Conservation (phyloP, 2,888 invertebrate genomes). For the Drosophila buzzatii region DNA sequence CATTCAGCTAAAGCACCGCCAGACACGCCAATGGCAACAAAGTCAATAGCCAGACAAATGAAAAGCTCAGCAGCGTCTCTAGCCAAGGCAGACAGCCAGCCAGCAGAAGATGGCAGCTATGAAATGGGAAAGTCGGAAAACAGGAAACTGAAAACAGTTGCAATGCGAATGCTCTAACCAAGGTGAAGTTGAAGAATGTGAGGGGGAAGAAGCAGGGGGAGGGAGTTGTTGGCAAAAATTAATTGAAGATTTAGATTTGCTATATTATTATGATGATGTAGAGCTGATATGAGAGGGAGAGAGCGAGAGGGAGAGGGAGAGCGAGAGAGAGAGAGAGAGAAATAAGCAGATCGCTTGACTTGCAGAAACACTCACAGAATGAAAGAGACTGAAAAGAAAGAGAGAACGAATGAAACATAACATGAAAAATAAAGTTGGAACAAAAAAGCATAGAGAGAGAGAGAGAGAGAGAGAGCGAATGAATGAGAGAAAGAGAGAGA, state of each 20-base stretch:
- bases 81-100: slow-evolving; percentile 21
- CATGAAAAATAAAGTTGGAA: no score
- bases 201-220: not conserved
- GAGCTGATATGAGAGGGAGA: no score
- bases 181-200: not conserved
- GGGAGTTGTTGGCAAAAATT: no score
- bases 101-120: slow-evolving; percentile 50
- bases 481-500: no score
- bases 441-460: no score
- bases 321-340: not conserved
- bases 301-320: not conserved
- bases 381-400: not conserved
- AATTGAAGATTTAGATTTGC: no score
- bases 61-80: slow-evolving; percentile 59
- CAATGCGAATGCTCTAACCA: slow-evolving; percentile 31
- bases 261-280: no score
- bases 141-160: not conserved
- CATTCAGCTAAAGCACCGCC: slow-evolving; percentile 63
- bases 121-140: slow-evolving; percentile 25
- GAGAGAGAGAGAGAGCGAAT: no score
- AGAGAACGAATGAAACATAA: no score
- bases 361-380: no score
- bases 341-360: no score
- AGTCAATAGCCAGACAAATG: slow-evolving; percentile 78
- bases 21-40: slow-evolving; percentile 76